Percentiles rank a stretch among this genome's conserved stretches.
Evolutionary conservation across 1,140 invertebrate genomes (phyloP).

Genomic region (Coenobita brevimanus): DNA sequence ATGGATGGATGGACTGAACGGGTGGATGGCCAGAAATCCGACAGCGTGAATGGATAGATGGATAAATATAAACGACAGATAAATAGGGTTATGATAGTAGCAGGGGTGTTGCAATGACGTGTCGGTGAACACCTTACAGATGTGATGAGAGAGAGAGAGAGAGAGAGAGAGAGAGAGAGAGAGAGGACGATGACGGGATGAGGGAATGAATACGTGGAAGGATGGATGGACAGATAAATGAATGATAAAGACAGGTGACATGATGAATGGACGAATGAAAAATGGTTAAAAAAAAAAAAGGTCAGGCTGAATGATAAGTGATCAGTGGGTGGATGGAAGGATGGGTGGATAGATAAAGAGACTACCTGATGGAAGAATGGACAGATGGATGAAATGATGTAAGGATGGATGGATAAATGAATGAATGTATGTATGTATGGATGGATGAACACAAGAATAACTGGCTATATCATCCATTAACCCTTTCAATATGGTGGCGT

Average conservation of each 20-base stretch:
- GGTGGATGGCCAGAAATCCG: no score
- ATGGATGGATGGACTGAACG: no score
- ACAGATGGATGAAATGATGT: neutral
- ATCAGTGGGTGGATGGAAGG: neutral
- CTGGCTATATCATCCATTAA: no score
- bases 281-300: neutral
- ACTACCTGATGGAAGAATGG: neutral
- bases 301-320: neutral
- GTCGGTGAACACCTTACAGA: neutral
- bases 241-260: neutral
- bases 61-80: neutral
- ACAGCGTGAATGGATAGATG: neutral
- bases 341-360: neutral
- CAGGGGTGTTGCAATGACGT: no score
- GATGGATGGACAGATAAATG: no score
- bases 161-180: no score
- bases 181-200: neutral
- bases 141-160: no score
- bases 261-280: no score
- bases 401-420: conserved; percentile 2
- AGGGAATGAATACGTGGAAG: no score
- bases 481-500: no score
- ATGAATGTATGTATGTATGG: neutral
- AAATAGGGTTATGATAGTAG: neutral
- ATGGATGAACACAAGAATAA: neutral